These are phyloP conservation scores for Drosophila birchii DNA, from an alignment of 2,888 invertebrate species.

Conservation along the genomic window DNA sequence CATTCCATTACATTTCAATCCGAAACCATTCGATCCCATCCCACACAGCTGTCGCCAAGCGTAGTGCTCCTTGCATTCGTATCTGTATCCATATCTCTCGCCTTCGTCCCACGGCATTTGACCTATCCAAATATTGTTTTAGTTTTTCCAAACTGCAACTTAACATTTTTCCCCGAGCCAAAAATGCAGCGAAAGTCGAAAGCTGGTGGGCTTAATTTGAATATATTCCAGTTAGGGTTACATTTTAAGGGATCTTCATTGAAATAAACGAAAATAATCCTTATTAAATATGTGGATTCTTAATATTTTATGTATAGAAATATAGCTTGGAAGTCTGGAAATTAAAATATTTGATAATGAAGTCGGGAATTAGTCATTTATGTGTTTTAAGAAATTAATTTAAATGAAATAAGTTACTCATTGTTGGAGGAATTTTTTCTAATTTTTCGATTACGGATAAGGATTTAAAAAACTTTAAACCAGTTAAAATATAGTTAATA, in stretches of 20 bases:
- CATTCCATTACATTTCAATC: conserved; percentile 4
- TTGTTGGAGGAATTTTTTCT: neutral
- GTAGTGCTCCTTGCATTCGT: conserved; percentile 26
- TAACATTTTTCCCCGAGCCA: conserved; percentile 30
- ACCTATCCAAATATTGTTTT: conserved; percentile 75
- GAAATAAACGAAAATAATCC: accelerated
- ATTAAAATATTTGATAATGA: neutral
- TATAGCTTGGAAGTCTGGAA: neutral
- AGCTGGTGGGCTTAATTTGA: conserved; percentile 15
- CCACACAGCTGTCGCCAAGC: conserved; percentile 30
- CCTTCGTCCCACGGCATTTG: conserved; percentile 57
- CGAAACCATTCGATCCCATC: neutral
- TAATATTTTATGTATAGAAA: neutral
- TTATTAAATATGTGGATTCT: neutral
- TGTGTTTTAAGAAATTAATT: neutral
- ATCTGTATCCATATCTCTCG: conserved; percentile 40
- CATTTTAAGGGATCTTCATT: neutral
- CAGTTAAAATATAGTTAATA: too few relatives aligned
- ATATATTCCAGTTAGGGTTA: neutral
- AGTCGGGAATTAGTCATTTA: neutral
- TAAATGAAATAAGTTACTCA: accelerated
- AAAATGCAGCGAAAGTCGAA: conserved; percentile 62
- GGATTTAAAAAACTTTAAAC: neutral
- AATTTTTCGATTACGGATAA: neutral
- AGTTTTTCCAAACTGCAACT: conserved; percentile 58